Percentiles rank a stretch among this genome's conserved stretches.
These are phyloP conservation scores for Desmodus rotundus DNA, from an alignment of 2,113 vertebrate genomes.

Conservation along the genomic window DNA sequence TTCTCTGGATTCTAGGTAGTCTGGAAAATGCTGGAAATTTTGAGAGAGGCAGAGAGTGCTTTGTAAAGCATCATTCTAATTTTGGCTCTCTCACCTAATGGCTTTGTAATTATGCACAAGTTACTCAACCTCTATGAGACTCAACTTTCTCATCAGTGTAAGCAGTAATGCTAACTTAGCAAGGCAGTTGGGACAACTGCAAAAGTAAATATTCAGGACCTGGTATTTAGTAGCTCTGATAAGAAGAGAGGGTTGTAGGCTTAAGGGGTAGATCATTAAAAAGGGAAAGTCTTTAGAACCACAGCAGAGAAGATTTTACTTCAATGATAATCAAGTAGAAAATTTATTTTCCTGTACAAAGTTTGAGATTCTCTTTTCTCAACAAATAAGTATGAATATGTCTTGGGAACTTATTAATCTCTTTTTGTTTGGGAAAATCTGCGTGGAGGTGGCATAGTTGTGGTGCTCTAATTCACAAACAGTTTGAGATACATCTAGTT, in stretches of 20 bases:
- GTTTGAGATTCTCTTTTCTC: neutral
- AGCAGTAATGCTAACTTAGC: neutral
- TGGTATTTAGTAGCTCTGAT: neutral
- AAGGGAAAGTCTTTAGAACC: neutral
- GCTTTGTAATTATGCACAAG: neutral
- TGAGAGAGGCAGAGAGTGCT: neutral
- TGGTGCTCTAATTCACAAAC: neutral
- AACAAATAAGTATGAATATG: neutral
- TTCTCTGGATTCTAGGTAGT: slow-evolving; percentile 6
- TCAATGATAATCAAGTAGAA: neutral
- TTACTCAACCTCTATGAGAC: neutral
- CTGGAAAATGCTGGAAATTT: neutral
- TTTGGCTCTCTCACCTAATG: neutral
- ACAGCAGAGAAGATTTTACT: neutral
- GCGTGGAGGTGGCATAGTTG: neutral
- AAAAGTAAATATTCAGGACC: neutral
- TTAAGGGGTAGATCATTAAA: neutral
- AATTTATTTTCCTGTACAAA: neutral
- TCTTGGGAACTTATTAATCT: neutral
- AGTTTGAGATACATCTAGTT: neutral
- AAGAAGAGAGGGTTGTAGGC: neutral
- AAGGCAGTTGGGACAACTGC: neutral
- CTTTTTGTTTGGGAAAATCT: neutral
- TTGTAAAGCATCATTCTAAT: slow-evolving; percentile 31
- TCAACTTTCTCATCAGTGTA: neutral